Conservation (phyloP, 2,888 invertebrate species). For the Xylota sylvarum region DNA sequence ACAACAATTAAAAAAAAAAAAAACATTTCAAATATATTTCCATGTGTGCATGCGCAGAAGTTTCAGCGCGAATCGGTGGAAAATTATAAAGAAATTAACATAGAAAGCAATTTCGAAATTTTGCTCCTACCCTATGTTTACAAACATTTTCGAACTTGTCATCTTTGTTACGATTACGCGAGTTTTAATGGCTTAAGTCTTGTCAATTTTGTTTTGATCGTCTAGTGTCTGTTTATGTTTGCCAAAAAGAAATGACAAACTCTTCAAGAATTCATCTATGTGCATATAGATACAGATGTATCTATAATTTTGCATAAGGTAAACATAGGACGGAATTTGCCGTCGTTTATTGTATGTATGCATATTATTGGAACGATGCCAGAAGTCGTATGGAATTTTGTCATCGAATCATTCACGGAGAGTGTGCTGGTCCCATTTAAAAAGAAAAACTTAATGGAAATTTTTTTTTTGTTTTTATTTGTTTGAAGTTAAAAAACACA, state of each 20-base stretch:
- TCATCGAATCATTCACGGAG: conserved; percentile 43
- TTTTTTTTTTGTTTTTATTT: neutral
- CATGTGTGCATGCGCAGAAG: conserved; percentile 9
- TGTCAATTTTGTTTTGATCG: conserved; percentile 14
- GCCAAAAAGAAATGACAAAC: conserved; percentile 27
- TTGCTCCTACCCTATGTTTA: neutral
- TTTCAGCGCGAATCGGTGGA: neutral
- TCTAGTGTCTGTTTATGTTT: conserved; percentile 43
- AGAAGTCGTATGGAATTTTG: conserved; percentile 36
- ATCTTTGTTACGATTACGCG: conserved; percentile 28
- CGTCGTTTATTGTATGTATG: conserved; percentile 13
- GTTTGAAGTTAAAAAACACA: neutral
- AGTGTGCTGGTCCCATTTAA: conserved; percentile 7
- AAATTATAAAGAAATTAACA: neutral
- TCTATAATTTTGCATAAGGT: conserved; percentile 3
- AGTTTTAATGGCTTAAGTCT: neutral
- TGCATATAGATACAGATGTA: neutral
- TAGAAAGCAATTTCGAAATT: neutral
- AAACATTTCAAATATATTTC: conserved; percentile 2
- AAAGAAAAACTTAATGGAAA: neutral
- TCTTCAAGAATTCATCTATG: conserved; percentile 13
- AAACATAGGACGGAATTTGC: neutral
- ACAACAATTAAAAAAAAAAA: conserved; percentile 2
- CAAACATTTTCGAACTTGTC: conserved; percentile 36
- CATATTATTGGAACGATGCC: conserved; percentile 54